Evolutionary conservation across 2,888 invertebrate genomes (phyloP).

Genomic region (Nowickia ferox): DNA sequence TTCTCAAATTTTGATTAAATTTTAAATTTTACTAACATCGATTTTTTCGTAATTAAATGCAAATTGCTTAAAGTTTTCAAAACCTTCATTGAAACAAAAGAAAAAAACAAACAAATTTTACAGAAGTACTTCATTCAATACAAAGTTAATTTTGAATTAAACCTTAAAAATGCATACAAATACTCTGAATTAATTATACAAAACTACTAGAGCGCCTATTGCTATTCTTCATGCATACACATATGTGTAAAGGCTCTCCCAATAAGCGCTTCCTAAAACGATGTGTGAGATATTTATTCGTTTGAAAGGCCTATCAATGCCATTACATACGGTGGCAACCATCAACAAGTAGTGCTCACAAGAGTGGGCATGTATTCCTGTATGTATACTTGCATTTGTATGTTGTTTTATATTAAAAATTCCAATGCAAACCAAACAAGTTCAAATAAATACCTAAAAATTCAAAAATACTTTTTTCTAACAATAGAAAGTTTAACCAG

Average conservation of each 20-base stretch:
- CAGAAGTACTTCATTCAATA: not conserved
- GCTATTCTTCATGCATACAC: not conserved
- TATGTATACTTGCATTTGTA: not conserved
- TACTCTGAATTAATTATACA: conserved; percentile 24
- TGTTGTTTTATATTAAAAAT: conserved; percentile 48
- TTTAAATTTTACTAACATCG: no score
- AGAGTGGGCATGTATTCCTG: no score
- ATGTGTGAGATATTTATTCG: no score
- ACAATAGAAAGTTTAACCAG: conserved; percentile 7
- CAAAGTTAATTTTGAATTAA: conserved; percentile 18
- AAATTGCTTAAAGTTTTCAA: not conserved
- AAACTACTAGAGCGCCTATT: conserved; percentile 20
- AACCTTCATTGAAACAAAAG: not conserved
- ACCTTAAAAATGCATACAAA: conserved; percentile 26
- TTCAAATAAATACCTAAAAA: conserved; percentile 31
- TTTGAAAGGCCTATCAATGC: no score
- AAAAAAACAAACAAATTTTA: not conserved
- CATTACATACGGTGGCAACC: no score
- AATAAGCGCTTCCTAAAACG: no score
- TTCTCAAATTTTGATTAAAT: no score
- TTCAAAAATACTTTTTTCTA: conserved; percentile 16
- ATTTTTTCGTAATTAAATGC: not conserved
- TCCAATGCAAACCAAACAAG: conserved; percentile 37
- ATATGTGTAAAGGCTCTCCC: not conserved
- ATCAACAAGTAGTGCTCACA: no score